Evolutionary conservation across 2,113 vertebrate genomes (phyloP).

Genomic region (Callithrix jacchus): DNA sequence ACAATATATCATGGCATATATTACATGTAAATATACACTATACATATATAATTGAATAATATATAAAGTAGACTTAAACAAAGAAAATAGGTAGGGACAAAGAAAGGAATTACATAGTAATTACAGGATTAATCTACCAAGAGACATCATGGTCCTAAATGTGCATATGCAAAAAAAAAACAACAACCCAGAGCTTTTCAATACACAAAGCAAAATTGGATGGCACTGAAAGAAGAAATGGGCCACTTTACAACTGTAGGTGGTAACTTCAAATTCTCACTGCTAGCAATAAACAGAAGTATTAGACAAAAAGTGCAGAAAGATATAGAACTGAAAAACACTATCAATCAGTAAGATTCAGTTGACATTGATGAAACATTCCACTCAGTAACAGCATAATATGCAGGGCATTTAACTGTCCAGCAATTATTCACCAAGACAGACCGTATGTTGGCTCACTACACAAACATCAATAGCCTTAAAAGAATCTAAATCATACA

Average conservation of each 20-base stretch:
- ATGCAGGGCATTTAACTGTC: neutral
- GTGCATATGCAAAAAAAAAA: neutral
- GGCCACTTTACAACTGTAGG: neutral
- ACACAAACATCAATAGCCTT: neutral
- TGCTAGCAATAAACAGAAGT: neutral
- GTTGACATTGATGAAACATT: neutral
- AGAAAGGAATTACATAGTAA: neutral
- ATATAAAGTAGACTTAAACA: neutral
- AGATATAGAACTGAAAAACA: neutral
- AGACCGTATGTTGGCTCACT: neutral
- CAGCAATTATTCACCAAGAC: neutral
- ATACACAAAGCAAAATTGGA: neutral
- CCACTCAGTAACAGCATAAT: neutral
- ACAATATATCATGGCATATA: no score
- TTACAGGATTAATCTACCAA: neutral
- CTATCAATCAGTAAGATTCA: neutral
- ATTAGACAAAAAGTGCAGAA: neutral
- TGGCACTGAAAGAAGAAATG: neutral
- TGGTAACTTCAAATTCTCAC: neutral
- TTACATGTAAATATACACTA: no score
- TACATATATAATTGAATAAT: no score
- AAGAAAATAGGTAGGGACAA: neutral
- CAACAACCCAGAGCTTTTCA: neutral
- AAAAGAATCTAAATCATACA: neutral
- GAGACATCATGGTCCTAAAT: neutral